phyloP scores from a whole-genome alignment of 2,113 vertebrate species.

The Trachemys scripta region DNA sequence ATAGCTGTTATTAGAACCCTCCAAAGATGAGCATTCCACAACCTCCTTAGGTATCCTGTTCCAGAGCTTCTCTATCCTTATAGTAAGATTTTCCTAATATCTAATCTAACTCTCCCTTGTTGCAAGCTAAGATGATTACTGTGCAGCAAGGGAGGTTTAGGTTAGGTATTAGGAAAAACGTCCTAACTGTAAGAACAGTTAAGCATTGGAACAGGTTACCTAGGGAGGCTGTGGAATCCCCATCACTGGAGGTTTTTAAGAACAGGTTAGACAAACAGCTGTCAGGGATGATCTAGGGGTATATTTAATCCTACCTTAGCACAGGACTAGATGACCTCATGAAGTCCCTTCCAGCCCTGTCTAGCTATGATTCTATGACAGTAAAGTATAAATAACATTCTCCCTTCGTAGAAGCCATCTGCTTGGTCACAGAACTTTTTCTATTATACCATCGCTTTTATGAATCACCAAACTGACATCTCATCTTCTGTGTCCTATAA shows the following conservation, averaged over 20 bases:
- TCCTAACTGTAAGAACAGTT: not conserved
- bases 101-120: not conserved
- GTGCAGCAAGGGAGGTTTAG: too few relatives aligned
- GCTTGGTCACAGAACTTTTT: not conserved
- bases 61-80: not conserved
- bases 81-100: not conserved
- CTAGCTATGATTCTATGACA: not conserved
- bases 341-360: not conserved
- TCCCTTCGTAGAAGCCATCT: not conserved
- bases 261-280: not conserved
- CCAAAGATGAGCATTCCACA: not conserved
- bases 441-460: not conserved
- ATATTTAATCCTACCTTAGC: not conserved
- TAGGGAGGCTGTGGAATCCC: not conserved
- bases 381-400: not conserved
- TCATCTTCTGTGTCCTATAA: not conserved
- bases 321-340: not conserved
- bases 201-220: not conserved
- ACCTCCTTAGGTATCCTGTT: not conserved
- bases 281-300: not conserved
- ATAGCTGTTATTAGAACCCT: not conserved
- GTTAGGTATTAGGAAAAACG: too few relatives aligned
- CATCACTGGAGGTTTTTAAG: not conserved
- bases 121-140: not conserved
- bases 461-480: not conserved